Conservation (phyloP, 2,888 invertebrate species). For the Phortica okadai region DNA sequence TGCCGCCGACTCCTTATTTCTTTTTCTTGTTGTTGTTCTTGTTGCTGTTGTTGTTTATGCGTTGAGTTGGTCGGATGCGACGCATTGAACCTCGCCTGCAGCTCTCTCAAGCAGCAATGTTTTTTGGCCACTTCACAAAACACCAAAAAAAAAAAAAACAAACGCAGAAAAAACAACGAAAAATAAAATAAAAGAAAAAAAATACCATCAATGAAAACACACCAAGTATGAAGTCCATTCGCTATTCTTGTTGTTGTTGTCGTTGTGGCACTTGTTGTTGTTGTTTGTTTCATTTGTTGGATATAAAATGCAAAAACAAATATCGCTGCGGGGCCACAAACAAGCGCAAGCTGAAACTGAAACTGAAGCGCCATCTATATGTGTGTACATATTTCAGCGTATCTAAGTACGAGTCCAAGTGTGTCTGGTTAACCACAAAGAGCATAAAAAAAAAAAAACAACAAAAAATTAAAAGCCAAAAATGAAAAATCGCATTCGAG, state of each 20-base stretch:
- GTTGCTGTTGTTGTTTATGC: constrained; percentile 9
- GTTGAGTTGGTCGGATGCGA: not conserved
- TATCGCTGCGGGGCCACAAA: constrained; percentile 30
- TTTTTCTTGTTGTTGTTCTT: not conserved
- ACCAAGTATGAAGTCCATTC: not conserved
- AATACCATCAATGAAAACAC: not conserved
- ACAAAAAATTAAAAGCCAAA: not conserved
- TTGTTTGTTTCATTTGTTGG: constrained; percentile 26
- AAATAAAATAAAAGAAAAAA: not conserved
- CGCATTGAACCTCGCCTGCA: constrained; percentile 10
- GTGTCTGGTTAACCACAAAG: not conserved
- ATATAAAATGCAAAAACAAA: constrained; percentile 58
- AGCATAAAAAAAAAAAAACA: not conserved
- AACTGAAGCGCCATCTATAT: constrained; percentile 37
- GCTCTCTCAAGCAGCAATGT: constrained; percentile 2
- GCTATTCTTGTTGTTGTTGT: not conserved
- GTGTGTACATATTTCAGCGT: constrained; percentile 6
- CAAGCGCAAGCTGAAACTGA: constrained; percentile 33
- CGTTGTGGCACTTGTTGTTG: not conserved
- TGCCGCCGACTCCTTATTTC: not conserved
- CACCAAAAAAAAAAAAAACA: not conserved
- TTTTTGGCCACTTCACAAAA: constrained; percentile 6
- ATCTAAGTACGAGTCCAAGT: not conserved
- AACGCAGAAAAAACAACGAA: not conserved
- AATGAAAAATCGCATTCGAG: too few species aligned